Conservation (phyloP, 2,888 invertebrate genomes). For the Schizotus pectinicornis region DNA sequence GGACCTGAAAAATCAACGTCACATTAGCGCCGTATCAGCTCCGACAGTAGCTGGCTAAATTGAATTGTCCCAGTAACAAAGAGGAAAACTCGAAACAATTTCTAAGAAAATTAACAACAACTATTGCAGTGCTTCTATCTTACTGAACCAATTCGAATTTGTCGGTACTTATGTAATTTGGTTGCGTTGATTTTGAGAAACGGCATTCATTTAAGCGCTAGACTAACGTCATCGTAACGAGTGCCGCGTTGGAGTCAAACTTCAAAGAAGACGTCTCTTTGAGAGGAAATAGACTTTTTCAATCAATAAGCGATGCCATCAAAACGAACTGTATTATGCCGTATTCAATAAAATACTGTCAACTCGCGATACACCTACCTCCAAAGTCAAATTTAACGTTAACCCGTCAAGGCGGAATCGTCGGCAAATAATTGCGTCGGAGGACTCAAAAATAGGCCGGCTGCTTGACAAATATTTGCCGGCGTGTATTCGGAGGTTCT, state of each 20-base stretch:
- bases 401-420: constrained; percentile 18
- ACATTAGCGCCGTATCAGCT: constrained; percentile 1
- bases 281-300: constrained; percentile 51
- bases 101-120: too few relatives aligned
- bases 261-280: constrained; percentile 47
- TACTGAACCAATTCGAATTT: too few relatives aligned
- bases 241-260: constrained; percentile 41
- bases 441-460: constrained; percentile 12
- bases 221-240: constrained; percentile 44
- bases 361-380: constrained; percentile 14
- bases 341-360: constrained; percentile 29
- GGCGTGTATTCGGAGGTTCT: background rate
- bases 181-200: too few relatives aligned
- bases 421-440: constrained; percentile 13
- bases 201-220: background rate
- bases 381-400: constrained; percentile 16
- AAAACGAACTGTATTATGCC: constrained; percentile 34
- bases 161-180: too few relatives aligned
- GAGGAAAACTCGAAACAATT: too few relatives aligned
- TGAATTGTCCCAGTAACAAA: background rate
- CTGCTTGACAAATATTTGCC: constrained; percentile 14
- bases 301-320: constrained; percentile 47
- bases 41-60: background rate
- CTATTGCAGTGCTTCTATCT: too few relatives aligned
- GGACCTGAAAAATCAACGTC: constrained; percentile 73